These are phyloP conservation scores for Cephus sareptanus DNA, from an alignment of 2,888 invertebrate genomes.

Conservation along the genomic window DNA sequence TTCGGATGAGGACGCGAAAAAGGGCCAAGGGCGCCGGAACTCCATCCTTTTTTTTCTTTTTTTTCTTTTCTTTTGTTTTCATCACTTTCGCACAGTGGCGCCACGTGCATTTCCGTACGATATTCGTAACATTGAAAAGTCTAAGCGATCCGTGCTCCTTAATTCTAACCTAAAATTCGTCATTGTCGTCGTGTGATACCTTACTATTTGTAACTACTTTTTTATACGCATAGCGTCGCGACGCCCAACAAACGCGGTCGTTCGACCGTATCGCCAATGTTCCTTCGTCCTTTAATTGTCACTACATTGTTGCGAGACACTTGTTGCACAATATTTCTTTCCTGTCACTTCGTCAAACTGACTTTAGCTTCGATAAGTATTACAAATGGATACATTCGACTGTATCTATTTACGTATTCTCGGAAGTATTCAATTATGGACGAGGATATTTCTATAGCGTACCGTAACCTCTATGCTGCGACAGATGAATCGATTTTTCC, in stretches of 20 bases:
- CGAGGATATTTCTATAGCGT: background rate
- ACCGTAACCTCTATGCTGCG: background rate
- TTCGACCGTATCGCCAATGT: background rate
- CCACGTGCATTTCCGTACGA: background rate
- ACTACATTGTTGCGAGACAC: background rate
- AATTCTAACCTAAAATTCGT: too few species aligned
- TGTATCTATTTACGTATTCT: background rate
- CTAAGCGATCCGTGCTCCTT: background rate
- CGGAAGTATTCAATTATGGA: background rate
- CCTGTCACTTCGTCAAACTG: background rate
- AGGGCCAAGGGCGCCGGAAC: background rate
- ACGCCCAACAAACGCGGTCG: background rate
- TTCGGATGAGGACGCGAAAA: background rate
- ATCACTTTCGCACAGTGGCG: background rate
- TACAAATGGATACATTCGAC: background rate
- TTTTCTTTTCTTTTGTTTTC: background rate
- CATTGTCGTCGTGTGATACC: too few species aligned
- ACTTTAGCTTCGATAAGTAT: background rate
- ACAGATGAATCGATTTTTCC: background rate
- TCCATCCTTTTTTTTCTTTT: background rate
- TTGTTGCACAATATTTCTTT: background rate
- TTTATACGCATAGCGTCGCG: too few species aligned
- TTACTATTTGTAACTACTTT: too few species aligned
- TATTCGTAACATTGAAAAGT: background rate
- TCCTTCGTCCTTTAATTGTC: background rate